A percentile compares a stretch with the other conserved stretches of the same genome.
Evolutionary conservation across 2,113 vertebrate genomes (phyloP).

Genomic region (Platichthys stellatus): DNA sequence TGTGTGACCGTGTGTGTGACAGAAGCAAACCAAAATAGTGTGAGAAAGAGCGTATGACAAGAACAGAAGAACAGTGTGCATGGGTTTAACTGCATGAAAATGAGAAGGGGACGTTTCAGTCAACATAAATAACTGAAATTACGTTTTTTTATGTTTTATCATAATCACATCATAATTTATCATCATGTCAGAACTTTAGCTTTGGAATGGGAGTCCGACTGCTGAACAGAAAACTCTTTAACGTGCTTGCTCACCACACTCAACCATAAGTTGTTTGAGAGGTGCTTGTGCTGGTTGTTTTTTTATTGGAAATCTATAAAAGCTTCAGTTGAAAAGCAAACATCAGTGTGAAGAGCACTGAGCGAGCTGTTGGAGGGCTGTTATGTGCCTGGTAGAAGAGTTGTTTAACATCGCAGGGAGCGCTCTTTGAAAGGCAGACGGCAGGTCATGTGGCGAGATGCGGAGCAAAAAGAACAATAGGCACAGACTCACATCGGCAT

Average conservation of each 20-base stretch:
- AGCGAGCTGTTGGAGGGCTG: conserved; percentile 49
- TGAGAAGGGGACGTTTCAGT: conserved; percentile 5
- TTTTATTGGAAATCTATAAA: conserved; percentile 40
- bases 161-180: conserved; percentile 14
- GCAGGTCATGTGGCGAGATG: conserved; percentile 37
- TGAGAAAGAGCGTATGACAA: conserved; percentile 25
- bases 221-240: conserved; percentile 13
- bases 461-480: conserved; percentile 42
- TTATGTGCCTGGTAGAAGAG: conserved; percentile 42
- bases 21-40: conserved; percentile 6
- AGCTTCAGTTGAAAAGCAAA: conserved; percentile 57
- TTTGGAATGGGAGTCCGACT: neutral
- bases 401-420: conserved; percentile 44
- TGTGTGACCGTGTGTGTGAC: conserved; percentile 9
- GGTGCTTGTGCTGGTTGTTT: conserved; percentile 30
- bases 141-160: conserved; percentile 25
- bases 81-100: conserved; percentile 14
- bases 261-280: conserved; percentile 37
- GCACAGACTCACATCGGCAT: conserved; percentile 32
- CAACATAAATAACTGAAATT: conserved; percentile 1
- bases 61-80: neutral
- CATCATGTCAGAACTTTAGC: conserved; percentile 20
- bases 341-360: conserved; percentile 26
- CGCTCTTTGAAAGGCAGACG: conserved; percentile 33
- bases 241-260: conserved; percentile 22